phyloP scores from a whole-genome alignment of 2,888 invertebrate species.

The Chymomyza fuscimana region DNA sequence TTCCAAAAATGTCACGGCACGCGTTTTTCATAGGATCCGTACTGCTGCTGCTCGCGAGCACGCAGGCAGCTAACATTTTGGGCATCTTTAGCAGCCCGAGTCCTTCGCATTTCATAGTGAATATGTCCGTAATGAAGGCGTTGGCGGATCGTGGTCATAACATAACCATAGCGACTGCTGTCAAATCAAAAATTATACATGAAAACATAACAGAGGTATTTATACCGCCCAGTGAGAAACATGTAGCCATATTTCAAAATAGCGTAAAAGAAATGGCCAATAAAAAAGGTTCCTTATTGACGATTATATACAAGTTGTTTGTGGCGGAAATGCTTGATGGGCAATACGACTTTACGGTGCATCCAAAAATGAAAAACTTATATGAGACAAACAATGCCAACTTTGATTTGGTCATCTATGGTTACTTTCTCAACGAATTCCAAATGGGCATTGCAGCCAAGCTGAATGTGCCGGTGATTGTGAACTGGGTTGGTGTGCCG shows the following conservation, averaged over 20 bases:
- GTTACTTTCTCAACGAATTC: conserved; percentile 72
- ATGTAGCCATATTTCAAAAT: background rate
- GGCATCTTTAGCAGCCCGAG: conserved; percentile 69
- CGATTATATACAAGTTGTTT: background rate
- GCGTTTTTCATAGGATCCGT: background rate
- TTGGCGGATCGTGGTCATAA: conserved; percentile 74
- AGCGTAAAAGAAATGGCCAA: too few species aligned
- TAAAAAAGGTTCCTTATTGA: too few species aligned
- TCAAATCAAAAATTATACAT: conserved; percentile 57
- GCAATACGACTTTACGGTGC: conserved; percentile 58
- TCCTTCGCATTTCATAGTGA: conserved; percentile 73
- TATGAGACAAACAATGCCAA: conserved; percentile 47
- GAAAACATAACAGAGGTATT: conserved; percentile 38
- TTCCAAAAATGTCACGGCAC: background rate
- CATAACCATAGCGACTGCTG: conserved; percentile 66
- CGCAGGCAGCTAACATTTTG: conserved; percentile 64
- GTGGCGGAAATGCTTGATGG: conserved; percentile 29
- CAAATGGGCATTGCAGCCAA: conserved; percentile 75
- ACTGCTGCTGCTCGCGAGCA: conserved; percentile 20
- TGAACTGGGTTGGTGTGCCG: conserved; percentile 63
- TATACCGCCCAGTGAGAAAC: conserved; percentile 43
- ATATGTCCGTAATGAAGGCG: conserved; percentile 64
- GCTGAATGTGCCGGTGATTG: conserved; percentile 70
- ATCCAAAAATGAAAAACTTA: conserved; percentile 58
- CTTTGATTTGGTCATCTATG: conserved; percentile 75